Evolutionary conservation across 2,888 invertebrate genomes (phyloP).

Genomic region (Hyposoter didymator): DNA sequence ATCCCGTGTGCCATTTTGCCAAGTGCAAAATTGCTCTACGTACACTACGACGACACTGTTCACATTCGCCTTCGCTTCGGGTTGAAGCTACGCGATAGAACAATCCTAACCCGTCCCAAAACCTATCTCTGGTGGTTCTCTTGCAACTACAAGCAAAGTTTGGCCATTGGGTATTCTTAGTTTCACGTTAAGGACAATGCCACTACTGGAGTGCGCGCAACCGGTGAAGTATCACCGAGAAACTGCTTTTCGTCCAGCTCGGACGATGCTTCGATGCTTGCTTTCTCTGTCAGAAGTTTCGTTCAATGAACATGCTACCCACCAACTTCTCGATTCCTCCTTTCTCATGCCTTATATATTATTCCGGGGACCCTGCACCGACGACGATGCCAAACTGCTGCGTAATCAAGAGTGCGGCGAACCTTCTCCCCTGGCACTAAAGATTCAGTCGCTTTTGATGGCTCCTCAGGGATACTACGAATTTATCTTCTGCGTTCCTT

Average conservation of each 20-base stretch:
- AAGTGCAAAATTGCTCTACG: neutral
- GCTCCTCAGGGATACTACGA: neutral
- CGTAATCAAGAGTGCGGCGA: slow-evolving; percentile 50
- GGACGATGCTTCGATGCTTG: slow-evolving; percentile 22
- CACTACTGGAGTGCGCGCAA: slow-evolving; percentile 21
- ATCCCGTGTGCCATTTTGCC: neutral
- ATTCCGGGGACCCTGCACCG: slow-evolving; percentile 33
- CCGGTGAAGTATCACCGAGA: slow-evolving; percentile 48
- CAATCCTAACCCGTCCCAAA: neutral
- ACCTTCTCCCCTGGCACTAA: neutral
- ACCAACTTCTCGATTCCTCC: slow-evolving; percentile 31
- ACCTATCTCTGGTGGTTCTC: neutral
- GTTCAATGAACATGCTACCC: slow-evolving; percentile 10
- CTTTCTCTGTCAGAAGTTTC: slow-evolving; percentile 5
- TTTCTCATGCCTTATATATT: neutral
- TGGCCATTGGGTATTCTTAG: slow-evolving; percentile 30
- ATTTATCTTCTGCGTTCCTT: slow-evolving; percentile 2
- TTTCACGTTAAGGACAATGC: slow-evolving; percentile 50
- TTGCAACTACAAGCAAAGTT: slow-evolving; percentile 46
- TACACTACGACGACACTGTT: neutral
- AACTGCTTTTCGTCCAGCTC: slow-evolving; percentile 42
- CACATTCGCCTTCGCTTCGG: neutral
- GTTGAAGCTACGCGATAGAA: neutral
- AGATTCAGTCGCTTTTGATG: neutral
- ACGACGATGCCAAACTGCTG: slow-evolving; percentile 60